Base-by-base conservation (phyloP, 2,797 vertebrate genomes). In the Polyboroides typus region DNA sequence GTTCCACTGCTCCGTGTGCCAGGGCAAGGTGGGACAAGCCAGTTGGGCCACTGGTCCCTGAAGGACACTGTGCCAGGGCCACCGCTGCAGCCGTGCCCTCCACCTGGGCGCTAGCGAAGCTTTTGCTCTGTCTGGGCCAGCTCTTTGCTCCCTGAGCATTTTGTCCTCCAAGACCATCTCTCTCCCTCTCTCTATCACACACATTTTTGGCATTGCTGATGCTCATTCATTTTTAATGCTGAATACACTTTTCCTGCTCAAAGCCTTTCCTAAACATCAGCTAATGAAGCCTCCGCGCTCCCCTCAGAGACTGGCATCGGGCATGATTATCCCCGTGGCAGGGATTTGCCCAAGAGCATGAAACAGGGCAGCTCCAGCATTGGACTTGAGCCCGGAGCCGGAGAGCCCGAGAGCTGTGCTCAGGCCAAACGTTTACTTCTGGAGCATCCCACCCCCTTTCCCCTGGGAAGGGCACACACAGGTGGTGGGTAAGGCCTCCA, bases 161-260 rank as follows among this genome's bases (percentile, higher is more conserved):
- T 63, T 73, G 31, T 22, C 55, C 47, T 93, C 63, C 1, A 0
- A 15, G 40, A 40, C 12, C 82, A 17, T 67, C 84, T 89, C 79
- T 79, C 71, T 80, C 13, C 44, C 63, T 45, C 25, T 50, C 36
- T 67, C 31, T 23, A 38, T 74, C 75, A 67, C 67, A 62, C 6
- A 15, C 64, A 90, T 96, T 93, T 95, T 91, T 95, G 63, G 60
- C 71, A 89, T 91, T 86, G 44, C 81, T 95, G 85, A 56, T 91
- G 79, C 48, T 96, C 79, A 88, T 80, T 94, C 82, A 94, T 96
- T 96, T 90, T 88, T 89, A 89, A 96, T 1, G 0, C 63, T 64
- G 72, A 59, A 83, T 76, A 88, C 31, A 2, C 79, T 96, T 96
- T 81, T 80, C 79, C 79, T 78, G 52, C 87, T 74, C 68, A 88